Evolutionary conservation across 2,888 invertebrate genomes (phyloP).

Genomic region (Volucella zonaria): DNA sequence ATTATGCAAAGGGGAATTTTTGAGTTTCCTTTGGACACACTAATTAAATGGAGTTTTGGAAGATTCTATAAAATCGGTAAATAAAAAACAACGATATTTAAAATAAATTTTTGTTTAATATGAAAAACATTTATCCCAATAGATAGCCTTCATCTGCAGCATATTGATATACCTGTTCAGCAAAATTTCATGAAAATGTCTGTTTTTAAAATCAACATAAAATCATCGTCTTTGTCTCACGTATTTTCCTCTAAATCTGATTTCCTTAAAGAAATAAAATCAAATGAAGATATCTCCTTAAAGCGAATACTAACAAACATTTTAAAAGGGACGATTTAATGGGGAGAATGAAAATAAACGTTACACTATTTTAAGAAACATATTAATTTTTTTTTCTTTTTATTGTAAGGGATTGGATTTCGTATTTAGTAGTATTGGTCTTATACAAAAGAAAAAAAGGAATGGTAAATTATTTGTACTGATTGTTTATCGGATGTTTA

Average conservation of each 20-base stretch:
- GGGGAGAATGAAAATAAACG: background rate
- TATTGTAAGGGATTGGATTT: slow-evolving; percentile 55
- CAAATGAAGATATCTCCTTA: slow-evolving; percentile 70
- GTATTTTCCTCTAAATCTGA: slow-evolving; percentile 76
- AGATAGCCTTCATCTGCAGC: slow-evolving; percentile 76
- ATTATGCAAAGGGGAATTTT: slow-evolving; percentile 78
- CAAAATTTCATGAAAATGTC: slow-evolving; percentile 70
- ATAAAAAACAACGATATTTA: background rate
- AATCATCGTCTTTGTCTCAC: slow-evolving; percentile 75
- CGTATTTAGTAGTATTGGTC: slow-evolving; percentile 34
- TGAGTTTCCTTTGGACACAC: slow-evolving; percentile 79
- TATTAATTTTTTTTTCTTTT: slow-evolving; percentile 8
- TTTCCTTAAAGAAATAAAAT: slow-evolving; percentile 76
- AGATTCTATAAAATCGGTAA: slow-evolving; percentile 79
- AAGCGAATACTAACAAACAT: slow-evolving; percentile 71
- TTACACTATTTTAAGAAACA: slow-evolving; percentile 5
- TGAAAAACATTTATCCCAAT: slow-evolving; percentile 10
- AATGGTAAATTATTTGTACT: slow-evolving; percentile 60
- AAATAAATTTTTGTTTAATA: no score
- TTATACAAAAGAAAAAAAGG: slow-evolving; percentile 23
- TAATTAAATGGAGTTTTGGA: slow-evolving; percentile 78
- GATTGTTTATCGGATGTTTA: slow-evolving; percentile 5
- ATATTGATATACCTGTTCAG: slow-evolving; percentile 48
- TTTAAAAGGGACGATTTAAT: slow-evolving; percentile 74
- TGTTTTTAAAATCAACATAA: slow-evolving; percentile 75